Percentiles rank a stretch among this genome's conserved stretches.
These are phyloP conservation scores for Myodes glareolus DNA, from an alignment of 2,113 vertebrate genomes.

Conservation along the genomic window DNA sequence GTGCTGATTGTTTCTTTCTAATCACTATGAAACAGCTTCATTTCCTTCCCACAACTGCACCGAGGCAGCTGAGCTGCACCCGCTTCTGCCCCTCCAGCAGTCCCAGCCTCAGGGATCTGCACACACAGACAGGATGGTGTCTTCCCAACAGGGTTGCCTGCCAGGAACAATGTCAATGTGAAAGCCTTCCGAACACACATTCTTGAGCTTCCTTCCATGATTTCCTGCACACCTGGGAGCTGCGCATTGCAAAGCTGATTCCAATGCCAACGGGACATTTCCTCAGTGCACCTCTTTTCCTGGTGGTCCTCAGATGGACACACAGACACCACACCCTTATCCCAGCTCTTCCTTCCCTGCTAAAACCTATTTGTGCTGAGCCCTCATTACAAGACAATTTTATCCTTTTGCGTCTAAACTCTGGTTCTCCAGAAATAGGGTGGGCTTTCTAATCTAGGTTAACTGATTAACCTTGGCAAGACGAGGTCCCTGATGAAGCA, in stretches of 20 bases:
- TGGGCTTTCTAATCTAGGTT: neutral
- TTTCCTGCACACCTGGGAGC: neutral
- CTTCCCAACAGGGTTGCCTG: neutral
- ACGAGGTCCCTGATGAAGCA: neutral
- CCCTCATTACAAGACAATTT: neutral
- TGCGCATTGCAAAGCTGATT: conserved; percentile 11
- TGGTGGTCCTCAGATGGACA: neutral
- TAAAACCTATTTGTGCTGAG: neutral
- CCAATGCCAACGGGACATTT: neutral
- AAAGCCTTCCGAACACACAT: conserved; percentile 36
- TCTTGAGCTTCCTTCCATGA: neutral
- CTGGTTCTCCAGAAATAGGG: conserved; percentile 29
- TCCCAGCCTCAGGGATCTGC: neutral
- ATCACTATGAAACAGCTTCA: conserved; percentile 29
- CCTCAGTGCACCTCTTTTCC: neutral
- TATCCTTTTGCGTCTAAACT: neutral
- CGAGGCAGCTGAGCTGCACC: neutral
- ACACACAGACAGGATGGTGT: neutral
- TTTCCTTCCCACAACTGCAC: conserved; percentile 23
- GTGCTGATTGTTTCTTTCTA: conserved; percentile 64
- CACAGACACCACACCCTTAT: neutral
- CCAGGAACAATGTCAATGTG: neutral
- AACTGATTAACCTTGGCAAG: neutral
- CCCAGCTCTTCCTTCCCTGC: neutral
- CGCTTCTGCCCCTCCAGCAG: neutral